phyloP scores from a whole-genome alignment of 2,797 vertebrate genomes.

The Hephaestus fuliginosus region DNA sequence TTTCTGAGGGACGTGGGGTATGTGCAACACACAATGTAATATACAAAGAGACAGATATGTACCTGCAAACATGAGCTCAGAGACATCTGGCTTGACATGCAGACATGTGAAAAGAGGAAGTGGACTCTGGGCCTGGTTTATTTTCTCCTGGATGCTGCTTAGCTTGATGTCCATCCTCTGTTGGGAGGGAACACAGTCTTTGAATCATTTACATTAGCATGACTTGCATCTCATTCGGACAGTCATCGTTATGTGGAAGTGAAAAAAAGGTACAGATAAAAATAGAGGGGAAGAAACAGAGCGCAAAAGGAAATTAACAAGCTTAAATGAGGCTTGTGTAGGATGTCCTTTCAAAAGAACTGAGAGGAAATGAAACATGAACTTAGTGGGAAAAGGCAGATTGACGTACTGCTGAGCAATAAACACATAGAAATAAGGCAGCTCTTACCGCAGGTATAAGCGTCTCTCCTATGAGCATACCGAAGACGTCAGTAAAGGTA shows the following conservation, averaged over 20 bases:
- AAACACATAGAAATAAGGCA: background rate
- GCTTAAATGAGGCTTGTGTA: background rate
- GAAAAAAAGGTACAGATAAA: background rate
- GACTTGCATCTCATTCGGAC: background rate
- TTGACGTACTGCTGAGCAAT: background rate
- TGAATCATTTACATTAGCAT: background rate
- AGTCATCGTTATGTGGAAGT: background rate
- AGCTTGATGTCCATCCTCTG: constrained; percentile 96
- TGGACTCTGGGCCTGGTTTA: constrained; percentile 89
- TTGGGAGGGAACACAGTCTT: constrained; percentile 13
- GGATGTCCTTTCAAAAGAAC: background rate
- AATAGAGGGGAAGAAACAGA: background rate
- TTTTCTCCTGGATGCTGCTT: constrained; percentile 92
- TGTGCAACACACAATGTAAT: background rate
- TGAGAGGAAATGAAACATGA: constrained; percentile 12
- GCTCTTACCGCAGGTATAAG: constrained; percentile 92
- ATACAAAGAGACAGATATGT: constrained; percentile 15
- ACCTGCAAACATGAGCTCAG: constrained; percentile 99
- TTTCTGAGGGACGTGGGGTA: background rate
- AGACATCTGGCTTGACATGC: constrained; percentile 98
- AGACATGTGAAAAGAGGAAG: constrained; percentile 97
- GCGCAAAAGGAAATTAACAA: background rate
- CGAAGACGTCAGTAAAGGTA: constrained; percentile 98
- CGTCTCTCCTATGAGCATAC: constrained; percentile 98
- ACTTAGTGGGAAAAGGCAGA: background rate